A percentile compares a stretch with the other conserved stretches of the same genome.
Conservation (phyloP, 2,888 invertebrate species). For the Caenorhabditis sp. region DNA sequence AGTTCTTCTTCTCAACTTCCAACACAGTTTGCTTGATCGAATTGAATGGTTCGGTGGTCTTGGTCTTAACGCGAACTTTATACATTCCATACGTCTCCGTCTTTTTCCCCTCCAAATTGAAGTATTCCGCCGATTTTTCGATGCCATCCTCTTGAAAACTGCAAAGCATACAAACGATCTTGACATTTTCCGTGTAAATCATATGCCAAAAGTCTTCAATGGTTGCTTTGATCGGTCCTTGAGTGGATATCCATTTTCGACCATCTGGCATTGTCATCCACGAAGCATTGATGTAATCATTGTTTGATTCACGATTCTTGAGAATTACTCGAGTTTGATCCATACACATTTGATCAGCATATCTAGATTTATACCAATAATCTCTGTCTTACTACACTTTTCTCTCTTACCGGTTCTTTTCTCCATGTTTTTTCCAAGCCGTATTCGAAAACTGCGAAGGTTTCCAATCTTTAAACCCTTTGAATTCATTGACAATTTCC, state of each 20-base stretch:
- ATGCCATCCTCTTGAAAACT: neutral
- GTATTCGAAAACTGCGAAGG: neutral
- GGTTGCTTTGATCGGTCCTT: slow-evolving; percentile 1
- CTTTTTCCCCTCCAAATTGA: slow-evolving; percentile 6
- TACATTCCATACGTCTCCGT: neutral
- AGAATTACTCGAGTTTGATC: slow-evolving; percentile 4
- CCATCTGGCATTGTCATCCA: slow-evolving; percentile 8
- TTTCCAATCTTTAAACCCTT: slow-evolving; percentile 4
- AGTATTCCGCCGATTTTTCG: slow-evolving; percentile 2
- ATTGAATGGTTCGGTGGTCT: neutral
- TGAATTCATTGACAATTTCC: slow-evolving; percentile 1
- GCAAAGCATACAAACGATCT: neutral
- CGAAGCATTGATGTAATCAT: slow-evolving; percentile 4
- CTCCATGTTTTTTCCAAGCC: slow-evolving; percentile 2
- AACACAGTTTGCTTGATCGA: neutral
- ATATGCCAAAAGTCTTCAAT: slow-evolving; percentile 9
- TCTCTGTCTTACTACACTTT: neutral
- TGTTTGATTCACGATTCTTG: neutral
- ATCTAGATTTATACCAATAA: neutral
- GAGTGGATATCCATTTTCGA: slow-evolving; percentile 2
- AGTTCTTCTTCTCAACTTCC: slow-evolving; percentile 1
- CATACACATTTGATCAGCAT: slow-evolving; percentile 8
- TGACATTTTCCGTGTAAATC: slow-evolving; percentile 1
- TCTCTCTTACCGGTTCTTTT: slow-evolving; percentile 2
- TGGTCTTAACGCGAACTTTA: neutral